Percentiles rank a stretch among this genome's conserved stretches.
Conservation (phyloP, 37 sponge, comb jelly and placozoan species). For the Chondrosia reniformis region DNA sequence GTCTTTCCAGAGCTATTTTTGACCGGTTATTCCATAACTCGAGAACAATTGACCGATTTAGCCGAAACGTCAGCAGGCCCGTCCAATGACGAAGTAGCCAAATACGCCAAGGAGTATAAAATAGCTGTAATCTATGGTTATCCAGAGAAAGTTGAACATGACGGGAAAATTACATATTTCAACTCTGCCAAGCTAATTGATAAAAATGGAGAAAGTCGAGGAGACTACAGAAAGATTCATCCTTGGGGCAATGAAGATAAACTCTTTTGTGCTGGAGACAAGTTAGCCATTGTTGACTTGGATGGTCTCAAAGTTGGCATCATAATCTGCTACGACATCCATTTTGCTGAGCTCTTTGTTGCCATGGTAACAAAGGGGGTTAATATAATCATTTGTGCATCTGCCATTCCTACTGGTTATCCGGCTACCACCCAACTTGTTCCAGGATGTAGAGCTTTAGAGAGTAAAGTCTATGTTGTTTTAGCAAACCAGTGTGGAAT, state of each 20-base stretch:
- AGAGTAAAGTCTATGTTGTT: conserved; percentile 44
- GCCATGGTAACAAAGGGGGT: conserved; percentile 35
- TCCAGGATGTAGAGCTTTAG: conserved; percentile 15
- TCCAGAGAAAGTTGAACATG: conserved; percentile 46
- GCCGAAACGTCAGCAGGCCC: conserved; percentile 39
- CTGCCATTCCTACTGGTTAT: conserved; percentile 12
- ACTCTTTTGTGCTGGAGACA: conserved; percentile 35
- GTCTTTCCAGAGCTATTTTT: conserved; percentile 58
- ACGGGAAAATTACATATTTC: conserved; percentile 10
- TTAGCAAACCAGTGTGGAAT: conserved; percentile 41
- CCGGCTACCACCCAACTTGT: neutral
- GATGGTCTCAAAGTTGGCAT: conserved; percentile 56
- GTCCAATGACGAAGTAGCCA: conserved; percentile 35
- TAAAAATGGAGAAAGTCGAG: conserved; percentile 32
- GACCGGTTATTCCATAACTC: conserved; percentile 32
- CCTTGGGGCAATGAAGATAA: neutral
- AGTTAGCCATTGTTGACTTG: conserved; percentile 23
- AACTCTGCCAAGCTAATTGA: conserved; percentile 58
- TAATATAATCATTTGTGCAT: conserved; percentile 30
- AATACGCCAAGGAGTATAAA: conserved; percentile 21
- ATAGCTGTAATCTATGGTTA: conserved; percentile 54
- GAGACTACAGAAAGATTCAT: conserved; percentile 56
- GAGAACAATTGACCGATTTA: conserved; percentile 17
- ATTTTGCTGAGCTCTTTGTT: conserved; percentile 50
- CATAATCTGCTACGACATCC: conserved; percentile 54